phyloP scores from a whole-genome alignment of 2,888 invertebrate genomes.

The Catocala fraxini region DNA sequence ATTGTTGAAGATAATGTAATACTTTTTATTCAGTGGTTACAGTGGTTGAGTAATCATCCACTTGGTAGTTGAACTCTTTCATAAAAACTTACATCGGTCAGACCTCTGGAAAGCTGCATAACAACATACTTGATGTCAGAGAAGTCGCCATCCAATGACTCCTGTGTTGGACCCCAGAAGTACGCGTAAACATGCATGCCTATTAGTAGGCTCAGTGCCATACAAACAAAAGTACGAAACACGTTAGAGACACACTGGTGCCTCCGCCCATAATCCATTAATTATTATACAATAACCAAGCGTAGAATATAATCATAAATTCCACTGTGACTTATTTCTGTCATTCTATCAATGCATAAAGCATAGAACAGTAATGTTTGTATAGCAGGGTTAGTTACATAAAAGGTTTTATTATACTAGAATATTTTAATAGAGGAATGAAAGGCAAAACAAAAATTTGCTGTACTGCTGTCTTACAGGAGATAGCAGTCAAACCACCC shows the following conservation, averaged over 20 bases:
- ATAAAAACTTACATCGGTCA: constrained; percentile 67
- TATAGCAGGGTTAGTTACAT: no score
- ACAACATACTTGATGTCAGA: constrained; percentile 76
- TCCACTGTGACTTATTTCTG: background rate
- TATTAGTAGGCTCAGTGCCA: constrained; percentile 66
- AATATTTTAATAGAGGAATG: no score
- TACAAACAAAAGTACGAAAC: constrained; percentile 75
- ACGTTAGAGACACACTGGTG: constrained; percentile 57
- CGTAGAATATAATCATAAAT: background rate
- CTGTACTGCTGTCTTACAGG: no score
- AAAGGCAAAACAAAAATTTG: no score
- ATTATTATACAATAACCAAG: background rate
- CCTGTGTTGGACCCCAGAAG: constrained; percentile 64
- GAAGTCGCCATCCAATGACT: constrained; percentile 67
- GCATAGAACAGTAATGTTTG: no score
- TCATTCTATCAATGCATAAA: background rate
- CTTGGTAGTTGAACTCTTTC: background rate
- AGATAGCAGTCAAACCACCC: no score
- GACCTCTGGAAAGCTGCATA: constrained; percentile 72
- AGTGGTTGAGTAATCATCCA: no score
- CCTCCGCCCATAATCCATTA: constrained; percentile 62
- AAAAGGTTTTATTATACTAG: no score
- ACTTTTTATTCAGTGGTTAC: no score
- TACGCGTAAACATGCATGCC: constrained; percentile 74
- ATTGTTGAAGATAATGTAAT: no score